These are phyloP conservation scores for Hiodon tergisus DNA, from an alignment of 2,113 vertebrate species.

Conservation along the genomic window DNA sequence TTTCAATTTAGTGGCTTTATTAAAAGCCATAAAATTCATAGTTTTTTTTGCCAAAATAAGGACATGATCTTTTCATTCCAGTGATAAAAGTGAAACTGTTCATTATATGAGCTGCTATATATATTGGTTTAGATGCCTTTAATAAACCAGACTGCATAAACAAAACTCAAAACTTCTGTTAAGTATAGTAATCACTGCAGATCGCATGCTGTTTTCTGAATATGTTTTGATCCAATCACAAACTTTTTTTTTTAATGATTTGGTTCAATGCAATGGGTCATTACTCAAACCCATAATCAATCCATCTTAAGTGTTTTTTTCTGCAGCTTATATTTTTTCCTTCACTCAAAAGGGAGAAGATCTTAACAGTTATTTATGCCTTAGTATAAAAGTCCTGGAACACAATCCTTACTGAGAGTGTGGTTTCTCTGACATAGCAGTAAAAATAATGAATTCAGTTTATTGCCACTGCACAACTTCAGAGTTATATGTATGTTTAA, in stretches of 20 bases:
- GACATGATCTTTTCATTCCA: slow-evolving; percentile 27
- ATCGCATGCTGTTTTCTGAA: slow-evolving; percentile 22
- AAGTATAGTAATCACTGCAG: slow-evolving; percentile 9
- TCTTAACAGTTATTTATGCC: slow-evolving; percentile 36
- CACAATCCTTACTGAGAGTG: slow-evolving; percentile 14
- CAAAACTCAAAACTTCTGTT: slow-evolving; percentile 1
- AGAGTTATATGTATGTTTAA: slow-evolving; percentile 23
- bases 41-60: slow-evolving; percentile 35
- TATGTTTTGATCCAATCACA: slow-evolving; percentile 2
- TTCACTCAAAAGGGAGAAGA: slow-evolving; percentile 31
- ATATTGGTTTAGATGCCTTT: slow-evolving; percentile 48
- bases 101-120: slow-evolving; percentile 37
- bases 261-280: slow-evolving; percentile 25
- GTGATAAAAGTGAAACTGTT: slow-evolving; percentile 27
- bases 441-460: slow-evolving; percentile 5
- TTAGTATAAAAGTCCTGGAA: slow-evolving; percentile 34
- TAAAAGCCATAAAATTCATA: slow-evolving; percentile 25
- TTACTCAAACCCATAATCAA: slow-evolving; percentile 26
- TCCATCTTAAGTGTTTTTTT: slow-evolving; percentile 29
- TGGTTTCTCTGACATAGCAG: slow-evolving; percentile 29
- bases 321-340: slow-evolving; percentile 18
- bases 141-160: slow-evolving; percentile 34
- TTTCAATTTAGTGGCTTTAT: slow-evolving; percentile 29
- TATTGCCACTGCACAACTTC: slow-evolving; percentile 23
- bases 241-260: slow-evolving; percentile 23